Evolutionary conservation across 2,888 invertebrate genomes (phyloP).

Genomic region (Thymelicus sylvestris): DNA sequence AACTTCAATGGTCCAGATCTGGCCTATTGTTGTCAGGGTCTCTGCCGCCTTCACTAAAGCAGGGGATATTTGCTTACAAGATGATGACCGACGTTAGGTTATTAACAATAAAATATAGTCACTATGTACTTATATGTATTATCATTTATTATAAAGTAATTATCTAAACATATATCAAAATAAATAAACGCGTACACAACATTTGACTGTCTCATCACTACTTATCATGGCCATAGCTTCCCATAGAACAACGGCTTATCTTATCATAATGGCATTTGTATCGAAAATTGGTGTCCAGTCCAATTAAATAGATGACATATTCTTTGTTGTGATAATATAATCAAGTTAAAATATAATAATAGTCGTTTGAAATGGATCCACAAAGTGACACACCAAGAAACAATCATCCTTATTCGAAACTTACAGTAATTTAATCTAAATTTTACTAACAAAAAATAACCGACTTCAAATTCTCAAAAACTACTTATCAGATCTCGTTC

Average conservation of each 20-base stretch:
- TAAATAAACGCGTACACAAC: slow-evolving; percentile 25
- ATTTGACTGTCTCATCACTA: slow-evolving; percentile 10
- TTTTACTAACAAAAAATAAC: too few relatives aligned
- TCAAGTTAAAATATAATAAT: too few relatives aligned
- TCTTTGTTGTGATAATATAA: too few relatives aligned
- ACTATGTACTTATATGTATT: not conserved
- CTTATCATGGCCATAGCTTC: slow-evolving; percentile 4
- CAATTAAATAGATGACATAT: not conserved
- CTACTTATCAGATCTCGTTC: too few relatives aligned
- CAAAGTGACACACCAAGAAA: not conserved
- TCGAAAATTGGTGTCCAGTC: not conserved
- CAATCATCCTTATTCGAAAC: not conserved
- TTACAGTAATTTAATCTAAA: too few relatives aligned
- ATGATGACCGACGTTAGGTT: not conserved
- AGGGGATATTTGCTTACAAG: too few relatives aligned
- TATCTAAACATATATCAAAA: slow-evolving; percentile 15
- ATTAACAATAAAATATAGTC: not conserved
- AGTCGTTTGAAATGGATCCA: too few relatives aligned
- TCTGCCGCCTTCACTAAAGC: too few relatives aligned
- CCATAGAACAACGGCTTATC: not conserved
- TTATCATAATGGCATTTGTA: not conserved
- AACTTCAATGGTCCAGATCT: too few relatives aligned
- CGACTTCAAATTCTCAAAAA: too few relatives aligned
- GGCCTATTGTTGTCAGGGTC: too few relatives aligned
- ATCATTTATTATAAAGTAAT: slow-evolving; percentile 11